Evolutionary conservation across 2,113 vertebrate species (phyloP).

Genomic region (Larimichthys crocea): DNA sequence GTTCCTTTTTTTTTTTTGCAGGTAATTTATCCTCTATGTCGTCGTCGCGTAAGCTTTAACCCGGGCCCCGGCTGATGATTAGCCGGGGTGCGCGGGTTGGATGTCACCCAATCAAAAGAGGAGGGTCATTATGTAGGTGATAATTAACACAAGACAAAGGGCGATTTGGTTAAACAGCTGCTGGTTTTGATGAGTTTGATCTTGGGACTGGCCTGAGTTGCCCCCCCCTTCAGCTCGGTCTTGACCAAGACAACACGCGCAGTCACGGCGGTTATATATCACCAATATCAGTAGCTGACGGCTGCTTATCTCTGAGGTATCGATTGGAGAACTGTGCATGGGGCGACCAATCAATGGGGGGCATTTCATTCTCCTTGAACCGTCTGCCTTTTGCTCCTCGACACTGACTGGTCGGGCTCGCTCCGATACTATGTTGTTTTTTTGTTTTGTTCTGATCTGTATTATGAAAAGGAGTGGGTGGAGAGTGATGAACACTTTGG

Average conservation of each 20-base stretch:
- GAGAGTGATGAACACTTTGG: conserved; percentile 72
- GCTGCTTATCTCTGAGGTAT: conserved; percentile 80
- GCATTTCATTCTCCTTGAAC: conserved; percentile 80
- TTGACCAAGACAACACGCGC: conserved; percentile 39
- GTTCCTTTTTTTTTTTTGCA: conserved; percentile 24
- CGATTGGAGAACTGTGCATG: conserved; percentile 60
- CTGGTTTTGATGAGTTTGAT: not conserved
- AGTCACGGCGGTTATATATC: conserved; percentile 62
- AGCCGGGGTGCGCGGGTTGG: not conserved
- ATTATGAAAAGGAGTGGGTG: conserved; percentile 64
- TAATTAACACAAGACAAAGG: not conserved
- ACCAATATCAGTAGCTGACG: conserved; percentile 65
- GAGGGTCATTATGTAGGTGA: conserved; percentile 5
- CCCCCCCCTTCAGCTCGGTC: conserved; percentile 21
- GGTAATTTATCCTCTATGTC: conserved; percentile 60
- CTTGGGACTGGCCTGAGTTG: not conserved
- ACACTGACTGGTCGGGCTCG: conserved; percentile 57
- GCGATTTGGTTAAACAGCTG: not conserved
- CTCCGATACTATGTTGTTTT: conserved; percentile 13
- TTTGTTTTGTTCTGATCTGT: conserved; percentile 16
- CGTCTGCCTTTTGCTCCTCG: conserved; percentile 65
- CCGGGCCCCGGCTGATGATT: conserved; percentile 13
- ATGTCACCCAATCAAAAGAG: conserved; percentile 32
- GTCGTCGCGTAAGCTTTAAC: conserved; percentile 33
- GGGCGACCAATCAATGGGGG: conserved; percentile 77